Conservation (phyloP, 2,113 vertebrate species). For the Saimiri boliviensis region DNA sequence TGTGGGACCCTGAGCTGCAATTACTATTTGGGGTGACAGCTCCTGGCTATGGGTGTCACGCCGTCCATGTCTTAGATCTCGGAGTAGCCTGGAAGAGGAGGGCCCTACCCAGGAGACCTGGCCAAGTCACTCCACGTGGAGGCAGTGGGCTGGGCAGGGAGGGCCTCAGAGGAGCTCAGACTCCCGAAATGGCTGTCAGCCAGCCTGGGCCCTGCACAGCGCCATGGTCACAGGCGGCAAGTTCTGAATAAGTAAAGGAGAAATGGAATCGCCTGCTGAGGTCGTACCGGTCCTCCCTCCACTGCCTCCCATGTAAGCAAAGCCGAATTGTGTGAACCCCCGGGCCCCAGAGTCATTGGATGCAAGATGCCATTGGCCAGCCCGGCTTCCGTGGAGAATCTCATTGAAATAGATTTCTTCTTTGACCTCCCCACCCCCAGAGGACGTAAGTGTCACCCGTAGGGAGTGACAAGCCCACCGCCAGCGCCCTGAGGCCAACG, state of each 20-base stretch:
- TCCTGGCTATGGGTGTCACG: not conserved
- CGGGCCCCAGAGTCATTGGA: not conserved
- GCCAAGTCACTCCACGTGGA: not conserved
- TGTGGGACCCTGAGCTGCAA: accelerated
- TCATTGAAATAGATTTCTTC: not conserved
- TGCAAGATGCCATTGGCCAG: not conserved
- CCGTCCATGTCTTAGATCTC: not conserved
- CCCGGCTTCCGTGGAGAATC: not conserved
- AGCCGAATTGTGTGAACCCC: not conserved
- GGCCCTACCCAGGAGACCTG: not conserved
- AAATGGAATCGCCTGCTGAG: not conserved
- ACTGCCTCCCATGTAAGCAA: not conserved
- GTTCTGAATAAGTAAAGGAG: constrained; percentile 7
- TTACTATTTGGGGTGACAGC: not conserved
- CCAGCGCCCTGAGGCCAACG: not conserved
- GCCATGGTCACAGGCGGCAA: not conserved
- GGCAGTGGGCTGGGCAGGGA: not conserved
- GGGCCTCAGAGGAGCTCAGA: not conserved
- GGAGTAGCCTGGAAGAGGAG: not conserved
- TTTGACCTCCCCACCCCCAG: accelerated
- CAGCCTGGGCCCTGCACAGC: not conserved
- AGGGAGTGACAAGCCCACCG: not conserved
- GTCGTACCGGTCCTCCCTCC: not conserved
- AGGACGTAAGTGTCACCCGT: not conserved
- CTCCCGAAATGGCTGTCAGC: not conserved